These are phyloP conservation scores for Ophion ellenae DNA, from an alignment of 2,888 invertebrate genomes.

Conservation along the genomic window DNA sequence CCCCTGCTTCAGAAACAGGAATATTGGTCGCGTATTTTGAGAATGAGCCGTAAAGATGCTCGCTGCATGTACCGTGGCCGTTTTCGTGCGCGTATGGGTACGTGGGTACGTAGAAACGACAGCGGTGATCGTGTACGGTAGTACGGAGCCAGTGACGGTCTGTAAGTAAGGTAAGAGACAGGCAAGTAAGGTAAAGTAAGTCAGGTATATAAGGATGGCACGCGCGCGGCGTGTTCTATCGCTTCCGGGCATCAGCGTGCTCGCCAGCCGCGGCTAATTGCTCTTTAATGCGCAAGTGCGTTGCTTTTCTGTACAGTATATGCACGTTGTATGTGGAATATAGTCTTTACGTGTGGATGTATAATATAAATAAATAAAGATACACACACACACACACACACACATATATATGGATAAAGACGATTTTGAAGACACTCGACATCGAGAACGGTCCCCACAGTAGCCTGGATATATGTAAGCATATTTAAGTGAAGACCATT, in stretches of 20 bases:
- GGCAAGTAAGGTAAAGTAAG: slow-evolving; percentile 70
- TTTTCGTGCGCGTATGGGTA: background rate
- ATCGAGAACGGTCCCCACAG: background rate
- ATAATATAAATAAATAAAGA: slow-evolving; percentile 16
- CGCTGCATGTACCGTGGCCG: background rate
- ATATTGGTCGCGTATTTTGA: background rate
- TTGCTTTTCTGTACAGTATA: slow-evolving; percentile 77
- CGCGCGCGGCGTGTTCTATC: slow-evolving; percentile 82
- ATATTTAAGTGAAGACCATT: background rate
- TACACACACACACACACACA: slow-evolving; percentile 26
- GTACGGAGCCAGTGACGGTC: slow-evolving; percentile 56
- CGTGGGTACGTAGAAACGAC: slow-evolving; percentile 9
- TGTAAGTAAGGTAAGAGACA: slow-evolving; percentile 63
- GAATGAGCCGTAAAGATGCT: background rate
- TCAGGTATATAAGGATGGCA: slow-evolving; percentile 79
- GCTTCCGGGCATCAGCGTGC: slow-evolving; percentile 83
- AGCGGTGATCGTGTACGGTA: slow-evolving; percentile 29
- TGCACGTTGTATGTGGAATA: slow-evolving; percentile 63
- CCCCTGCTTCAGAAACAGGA: background rate
- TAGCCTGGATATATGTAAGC: background rate
- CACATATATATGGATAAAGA: background rate
- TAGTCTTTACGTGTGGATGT: slow-evolving; percentile 33
- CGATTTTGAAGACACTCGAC: background rate
- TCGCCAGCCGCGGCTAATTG: slow-evolving; percentile 83
- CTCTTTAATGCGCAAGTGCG: slow-evolving; percentile 81